phyloP scores from a whole-genome alignment of 2,888 invertebrate species.

The Hydrotaea diabolus region DNA sequence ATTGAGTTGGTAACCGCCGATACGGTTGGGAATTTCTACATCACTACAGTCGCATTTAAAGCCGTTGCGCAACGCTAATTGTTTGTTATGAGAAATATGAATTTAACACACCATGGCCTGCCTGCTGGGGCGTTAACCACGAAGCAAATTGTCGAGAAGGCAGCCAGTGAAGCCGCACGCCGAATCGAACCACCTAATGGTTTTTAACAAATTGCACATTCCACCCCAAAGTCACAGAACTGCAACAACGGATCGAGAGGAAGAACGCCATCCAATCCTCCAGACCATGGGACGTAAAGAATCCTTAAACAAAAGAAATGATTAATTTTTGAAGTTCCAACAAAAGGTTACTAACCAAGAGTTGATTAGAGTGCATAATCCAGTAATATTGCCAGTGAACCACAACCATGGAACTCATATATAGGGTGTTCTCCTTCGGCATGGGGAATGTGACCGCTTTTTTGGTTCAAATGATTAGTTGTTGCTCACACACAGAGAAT shows the following conservation, averaged over 20 bases:
- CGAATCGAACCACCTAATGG: constrained; percentile 51
- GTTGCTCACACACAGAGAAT: no score
- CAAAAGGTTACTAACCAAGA: constrained; percentile 50
- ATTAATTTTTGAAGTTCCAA: constrained; percentile 55
- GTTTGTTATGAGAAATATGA: constrained; percentile 62
- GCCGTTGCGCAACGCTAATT: constrained; percentile 56
- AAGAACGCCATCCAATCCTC: constrained; percentile 15
- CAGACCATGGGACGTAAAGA: constrained; percentile 9
- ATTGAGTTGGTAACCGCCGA: constrained; percentile 17
- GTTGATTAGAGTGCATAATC: constrained; percentile 28
- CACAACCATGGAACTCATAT: not conserved
- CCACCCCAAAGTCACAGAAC: not conserved
- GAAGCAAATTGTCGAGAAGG: constrained; percentile 67
- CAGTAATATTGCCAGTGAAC: not conserved
- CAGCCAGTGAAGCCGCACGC: constrained; percentile 50
- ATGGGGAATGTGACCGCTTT: no score
- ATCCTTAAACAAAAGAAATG: constrained; percentile 39
- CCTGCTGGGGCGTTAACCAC: constrained; percentile 69
- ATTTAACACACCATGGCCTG: constrained; percentile 65
- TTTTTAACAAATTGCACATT: constrained; percentile 57
- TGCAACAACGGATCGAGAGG: not conserved
- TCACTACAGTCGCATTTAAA: constrained; percentile 33
- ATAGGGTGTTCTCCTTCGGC: not conserved
- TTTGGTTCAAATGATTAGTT: no score
- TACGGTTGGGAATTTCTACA: not conserved